Conservation (phyloP, 2,888 invertebrate species). For the Sphinx pinastri region DNA sequence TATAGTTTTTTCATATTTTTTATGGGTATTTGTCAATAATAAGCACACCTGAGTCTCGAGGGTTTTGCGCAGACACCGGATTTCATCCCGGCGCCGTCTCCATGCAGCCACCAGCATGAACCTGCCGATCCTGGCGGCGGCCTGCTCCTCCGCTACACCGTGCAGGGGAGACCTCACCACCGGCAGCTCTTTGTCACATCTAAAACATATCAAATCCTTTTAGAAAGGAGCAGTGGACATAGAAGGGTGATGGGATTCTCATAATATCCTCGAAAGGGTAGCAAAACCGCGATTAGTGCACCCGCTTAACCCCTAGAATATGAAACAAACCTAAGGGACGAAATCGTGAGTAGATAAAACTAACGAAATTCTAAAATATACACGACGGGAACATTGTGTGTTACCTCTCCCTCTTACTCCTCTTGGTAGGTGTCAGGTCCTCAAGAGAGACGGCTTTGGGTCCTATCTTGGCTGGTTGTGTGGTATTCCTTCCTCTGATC, state of each 20-base stretch:
- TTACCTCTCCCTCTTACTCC: slow-evolving; percentile 55
- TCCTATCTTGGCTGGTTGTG: slow-evolving; percentile 50
- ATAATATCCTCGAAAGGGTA: too few relatives aligned
- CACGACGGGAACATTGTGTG: not conserved
- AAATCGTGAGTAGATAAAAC: too few relatives aligned
- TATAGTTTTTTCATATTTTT: not conserved
- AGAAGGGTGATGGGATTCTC: too few relatives aligned
- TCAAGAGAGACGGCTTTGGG: slow-evolving; percentile 76
- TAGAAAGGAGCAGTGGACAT: too few relatives aligned
- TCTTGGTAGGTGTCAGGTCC: slow-evolving; percentile 71
- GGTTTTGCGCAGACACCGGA: slow-evolving; percentile 71
- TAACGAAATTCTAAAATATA: too few relatives aligned
- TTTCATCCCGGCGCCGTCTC: slow-evolving; percentile 79
- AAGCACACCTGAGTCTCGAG: slow-evolving; percentile 67
- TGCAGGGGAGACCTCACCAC: slow-evolving; percentile 46
- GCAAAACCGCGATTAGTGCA: too few relatives aligned
- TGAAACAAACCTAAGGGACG: too few relatives aligned
- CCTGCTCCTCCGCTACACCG: slow-evolving; percentile 56
- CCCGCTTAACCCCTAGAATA: too few relatives aligned
- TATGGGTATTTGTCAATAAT: not conserved
- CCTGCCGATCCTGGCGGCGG: slow-evolving; percentile 72
- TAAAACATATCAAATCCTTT: not conserved
- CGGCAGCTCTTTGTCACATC: slow-evolving; percentile 35
- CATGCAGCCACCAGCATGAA: slow-evolving; percentile 80
- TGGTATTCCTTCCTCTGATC: slow-evolving; percentile 44